Conservation (phyloP, 1,140 invertebrate species). For the Bombus polaris region DNA sequence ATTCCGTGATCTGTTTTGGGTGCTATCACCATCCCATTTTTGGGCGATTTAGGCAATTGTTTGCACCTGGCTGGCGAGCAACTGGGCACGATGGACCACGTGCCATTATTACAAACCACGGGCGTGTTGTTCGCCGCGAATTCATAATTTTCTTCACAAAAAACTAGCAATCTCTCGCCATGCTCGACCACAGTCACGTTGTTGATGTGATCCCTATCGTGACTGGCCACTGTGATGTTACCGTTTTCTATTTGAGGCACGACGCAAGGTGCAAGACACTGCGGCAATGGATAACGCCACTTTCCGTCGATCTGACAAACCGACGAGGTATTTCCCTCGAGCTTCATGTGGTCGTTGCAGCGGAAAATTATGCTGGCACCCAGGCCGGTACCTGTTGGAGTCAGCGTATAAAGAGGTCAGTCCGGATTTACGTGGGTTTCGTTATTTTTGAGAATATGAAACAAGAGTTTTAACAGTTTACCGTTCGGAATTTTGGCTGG, state of each 20-base stretch:
- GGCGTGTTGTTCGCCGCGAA: conserved; percentile 89
- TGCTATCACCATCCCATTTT: conserved; percentile 97
- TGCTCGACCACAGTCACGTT: conserved; percentile 89
- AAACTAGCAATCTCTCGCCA: conserved; percentile 91
- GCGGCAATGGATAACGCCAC: conserved; percentile 96
- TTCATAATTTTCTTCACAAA: conserved; percentile 94
- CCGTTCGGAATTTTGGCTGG: too few relatives aligned
- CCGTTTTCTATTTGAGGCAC: conserved; percentile 95
- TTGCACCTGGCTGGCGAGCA: conserved; percentile 96
- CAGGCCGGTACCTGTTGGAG: conserved; percentile 88
- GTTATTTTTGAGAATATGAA: not conserved
- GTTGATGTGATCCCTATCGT: conserved; percentile 77
- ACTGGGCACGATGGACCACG: conserved; percentile 96
- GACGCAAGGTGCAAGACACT: conserved; percentile 95
- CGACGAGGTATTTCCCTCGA: conserved; percentile 94
- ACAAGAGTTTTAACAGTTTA: too few relatives aligned
- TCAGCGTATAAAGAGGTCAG: not conserved
- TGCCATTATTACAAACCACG: conserved; percentile 96
- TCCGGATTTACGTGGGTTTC: not conserved
- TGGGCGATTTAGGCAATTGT: conserved; percentile 92
- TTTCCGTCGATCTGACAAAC: conserved; percentile 96
- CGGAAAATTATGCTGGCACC: conserved; percentile 96
- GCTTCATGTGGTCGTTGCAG: conserved; percentile 96
- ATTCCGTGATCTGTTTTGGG: conserved; percentile 98
- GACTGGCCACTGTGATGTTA: conserved; percentile 85